Percentiles rank a stretch among this genome's conserved stretches.
Evolutionary conservation across 2,113 vertebrate genomes (phyloP).

Genomic region (Macaca mulatta): DNA sequence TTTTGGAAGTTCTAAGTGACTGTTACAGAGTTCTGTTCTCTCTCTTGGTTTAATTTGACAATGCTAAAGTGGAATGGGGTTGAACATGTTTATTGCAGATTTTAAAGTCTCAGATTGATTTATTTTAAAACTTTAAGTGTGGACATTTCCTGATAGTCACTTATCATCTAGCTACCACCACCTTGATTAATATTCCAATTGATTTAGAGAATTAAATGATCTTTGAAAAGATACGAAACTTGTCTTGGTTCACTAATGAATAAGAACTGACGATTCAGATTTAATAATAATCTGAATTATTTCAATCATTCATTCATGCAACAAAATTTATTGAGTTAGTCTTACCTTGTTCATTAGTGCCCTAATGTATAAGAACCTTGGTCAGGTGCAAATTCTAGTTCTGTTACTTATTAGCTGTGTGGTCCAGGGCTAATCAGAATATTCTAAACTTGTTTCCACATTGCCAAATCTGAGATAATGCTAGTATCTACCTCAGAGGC

Average conservation of each 20-base stretch:
- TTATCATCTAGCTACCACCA: not conserved
- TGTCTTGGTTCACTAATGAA: conserved; percentile 48
- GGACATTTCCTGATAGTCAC: conserved; percentile 5
- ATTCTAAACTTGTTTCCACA: not conserved
- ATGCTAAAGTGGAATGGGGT: not conserved
- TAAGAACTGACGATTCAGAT: conserved; percentile 33
- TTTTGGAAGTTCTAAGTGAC: not conserved
- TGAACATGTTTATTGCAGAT: not conserved
- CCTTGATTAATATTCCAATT: conserved; percentile 1
- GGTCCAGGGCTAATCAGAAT: not conserved
- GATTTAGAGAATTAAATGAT: conserved; percentile 51
- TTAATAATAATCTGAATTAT: conserved; percentile 48
- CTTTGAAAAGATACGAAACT: conserved; percentile 34
- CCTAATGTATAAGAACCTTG: not conserved
- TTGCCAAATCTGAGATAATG: not conserved
- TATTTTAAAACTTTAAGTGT: conserved; percentile 18
- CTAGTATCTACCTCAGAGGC: not conserved
- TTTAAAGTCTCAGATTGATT: conserved; percentile 22
- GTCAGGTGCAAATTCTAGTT: not conserved
- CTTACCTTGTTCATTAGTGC: conserved; percentile 33
- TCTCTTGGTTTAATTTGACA: conserved; percentile 19
- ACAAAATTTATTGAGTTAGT: conserved; percentile 34
- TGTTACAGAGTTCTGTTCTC: not conserved
- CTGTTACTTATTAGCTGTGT: not conserved
- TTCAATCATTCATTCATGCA: conserved; percentile 59